Percentiles rank a stretch among this genome's conserved stretches.
phyloP scores from a whole-genome alignment of 2,888 invertebrate species.

The Pollenia labialis region DNA sequence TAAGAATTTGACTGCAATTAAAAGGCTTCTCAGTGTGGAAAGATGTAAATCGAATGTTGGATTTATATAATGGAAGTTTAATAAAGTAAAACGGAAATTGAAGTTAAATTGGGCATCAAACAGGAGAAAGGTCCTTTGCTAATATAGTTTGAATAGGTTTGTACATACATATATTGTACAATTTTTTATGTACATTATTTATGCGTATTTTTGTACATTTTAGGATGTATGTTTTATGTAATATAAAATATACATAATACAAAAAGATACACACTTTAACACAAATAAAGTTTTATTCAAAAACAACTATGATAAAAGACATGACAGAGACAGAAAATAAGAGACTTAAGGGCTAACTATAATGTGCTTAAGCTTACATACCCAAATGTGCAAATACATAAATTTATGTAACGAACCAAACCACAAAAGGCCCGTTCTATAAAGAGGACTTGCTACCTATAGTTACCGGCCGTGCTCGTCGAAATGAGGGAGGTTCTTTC shows the following conservation, averaged over 20 bases:
- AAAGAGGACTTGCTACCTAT: too few relatives aligned
- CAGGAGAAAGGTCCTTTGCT: background rate
- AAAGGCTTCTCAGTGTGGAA: background rate
- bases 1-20: constrained; percentile 12
- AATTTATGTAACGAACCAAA: too few relatives aligned
- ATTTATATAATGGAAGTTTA: background rate
- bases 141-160: background rate
- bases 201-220: background rate
- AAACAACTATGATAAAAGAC: background rate
- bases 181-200: background rate
- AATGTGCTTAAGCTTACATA: too few relatives aligned
- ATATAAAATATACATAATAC: background rate
- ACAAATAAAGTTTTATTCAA: background rate
- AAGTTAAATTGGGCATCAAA: constrained; percentile 37
- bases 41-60: background rate
- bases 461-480: too few relatives aligned
- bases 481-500: too few relatives aligned
- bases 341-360: too few relatives aligned
- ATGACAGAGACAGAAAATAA: constrained; percentile 24
- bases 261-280: background rate
- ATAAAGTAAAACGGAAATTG: constrained; percentile 12
- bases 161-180: background rate
- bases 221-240: background rate
- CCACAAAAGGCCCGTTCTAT: too few relatives aligned
- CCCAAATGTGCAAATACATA: too few relatives aligned